Evolutionary conservation across 2,797 vertebrate genomes (phyloP).

Genomic region (Aselliscus stoliczkanus): DNA sequence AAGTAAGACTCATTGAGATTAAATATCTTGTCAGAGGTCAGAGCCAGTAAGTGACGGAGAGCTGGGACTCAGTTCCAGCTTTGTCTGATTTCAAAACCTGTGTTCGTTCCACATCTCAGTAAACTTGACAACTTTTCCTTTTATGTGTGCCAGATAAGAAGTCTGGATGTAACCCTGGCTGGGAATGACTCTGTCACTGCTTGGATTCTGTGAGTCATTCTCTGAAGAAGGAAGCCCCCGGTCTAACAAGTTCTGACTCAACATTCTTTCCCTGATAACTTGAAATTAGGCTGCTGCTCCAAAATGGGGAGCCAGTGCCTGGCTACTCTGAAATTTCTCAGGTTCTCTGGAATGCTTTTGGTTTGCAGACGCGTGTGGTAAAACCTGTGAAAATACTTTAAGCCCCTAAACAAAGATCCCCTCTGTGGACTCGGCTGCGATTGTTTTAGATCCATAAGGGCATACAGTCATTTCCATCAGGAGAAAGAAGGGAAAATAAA

Average conservation of each 20-base stretch:
- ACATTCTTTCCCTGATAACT: conserved; percentile 35
- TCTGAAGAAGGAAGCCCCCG: conserved; percentile 23
- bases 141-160: conserved; percentile 5
- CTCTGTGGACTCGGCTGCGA: neutral
- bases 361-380: neutral
- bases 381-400: conserved; percentile 28
- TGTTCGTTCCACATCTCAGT: neutral
- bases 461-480: conserved; percentile 40
- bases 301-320: neutral
- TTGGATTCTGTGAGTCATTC: conserved; percentile 53
- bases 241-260: conserved; percentile 21
- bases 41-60: neutral
- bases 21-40: neutral
- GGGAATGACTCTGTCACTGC: conserved; percentile 6
- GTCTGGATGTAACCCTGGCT: neutral
- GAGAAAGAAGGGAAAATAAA: conserved; percentile 63
- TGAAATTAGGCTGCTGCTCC: neutral
- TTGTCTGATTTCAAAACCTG: neutral
- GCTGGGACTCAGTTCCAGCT: neutral
- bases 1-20: neutral
- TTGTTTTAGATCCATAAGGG: conserved; percentile 38
- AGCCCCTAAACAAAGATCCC: neutral
- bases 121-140: conserved; percentile 21
- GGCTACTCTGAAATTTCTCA: neutral
- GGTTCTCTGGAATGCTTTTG: neutral